Evolutionary conservation across 2,113 vertebrate species (phyloP), one percentile per base, ranked within the genome.

Genomic region (Glaucomys volans): DNA sequence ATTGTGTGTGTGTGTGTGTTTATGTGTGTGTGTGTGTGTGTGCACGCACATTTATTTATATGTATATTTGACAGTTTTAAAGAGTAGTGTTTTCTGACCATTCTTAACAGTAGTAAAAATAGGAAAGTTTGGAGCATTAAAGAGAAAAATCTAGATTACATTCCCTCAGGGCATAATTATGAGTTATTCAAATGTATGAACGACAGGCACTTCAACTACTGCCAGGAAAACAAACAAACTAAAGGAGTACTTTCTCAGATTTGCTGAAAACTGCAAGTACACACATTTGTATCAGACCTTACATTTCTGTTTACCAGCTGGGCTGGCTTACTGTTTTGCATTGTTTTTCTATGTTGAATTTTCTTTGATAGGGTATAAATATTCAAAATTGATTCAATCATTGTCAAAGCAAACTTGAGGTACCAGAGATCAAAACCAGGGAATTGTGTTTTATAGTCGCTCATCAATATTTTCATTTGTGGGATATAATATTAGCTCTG

Each of bases 381-480:
- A 0, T 75, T 81, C 85, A 24, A 94, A 85, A 62, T 64, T 95
- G 87, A 96, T 88, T 87, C 94, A n/a, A 82, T 17, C 47, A 69
- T 67, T 84, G 32, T 92, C 35, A 95, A 54, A 92, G 32, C 64
- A 94, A 83, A 85, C 13, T 80, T 74, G 54, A 62, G 35, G 77
- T 52, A 54, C 44, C 12, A 69, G 77, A 94, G 40, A 90, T 76
- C 28, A 85, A 90, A 89, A 57, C 13, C 59, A 87, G 22, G 28
- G 47, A 64, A 90, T 52, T 64, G 8, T 52, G 32, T 35, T 64
- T 84, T 79, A 59, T 1, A 30, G 22, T 66, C 72, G 8, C 4
- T 69, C 62, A 77, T 92, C 57, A 72, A 3, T 94, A 57, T 95
- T 94, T 76, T 90, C 22, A 92, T 94, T 88, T 92, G 84, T 62